Evolutionary conservation across 1,140 invertebrate genomes (phyloP).

Genomic region (Caenorhabditis briggsae): DNA sequence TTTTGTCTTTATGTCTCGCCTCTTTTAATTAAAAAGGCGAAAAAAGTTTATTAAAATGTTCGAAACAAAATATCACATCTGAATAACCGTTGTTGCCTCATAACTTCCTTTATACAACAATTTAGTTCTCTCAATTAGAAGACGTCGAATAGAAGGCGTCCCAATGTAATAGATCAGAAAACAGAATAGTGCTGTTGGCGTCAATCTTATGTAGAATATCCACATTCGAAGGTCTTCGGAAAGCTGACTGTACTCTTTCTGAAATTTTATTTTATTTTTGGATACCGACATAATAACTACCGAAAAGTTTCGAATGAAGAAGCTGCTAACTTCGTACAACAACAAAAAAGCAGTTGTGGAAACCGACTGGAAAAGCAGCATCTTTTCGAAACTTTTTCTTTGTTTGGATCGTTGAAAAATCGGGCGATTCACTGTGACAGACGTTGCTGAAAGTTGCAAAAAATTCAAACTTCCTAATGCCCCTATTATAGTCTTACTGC

Average conservation of each 20-base stretch:
- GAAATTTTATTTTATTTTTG: not conserved
- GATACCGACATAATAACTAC: not conserved
- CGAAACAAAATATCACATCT: not conserved
- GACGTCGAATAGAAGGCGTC: not conserved
- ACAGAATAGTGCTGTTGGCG: not conserved
- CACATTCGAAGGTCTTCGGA: not conserved
- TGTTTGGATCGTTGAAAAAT: not conserved
- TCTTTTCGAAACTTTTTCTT: slow-evolving; percentile 11
- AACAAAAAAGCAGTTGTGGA: not conserved
- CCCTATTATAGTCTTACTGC: not conserved
- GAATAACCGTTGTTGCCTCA: slow-evolving; percentile 3
- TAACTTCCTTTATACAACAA: slow-evolving; percentile 14
- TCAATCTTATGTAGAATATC: slow-evolving; percentile 6
- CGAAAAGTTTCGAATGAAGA: slow-evolving; percentile 1
- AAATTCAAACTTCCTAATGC: not conserved
- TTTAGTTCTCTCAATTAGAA: slow-evolving; percentile 29
- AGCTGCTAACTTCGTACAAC: slow-evolving; percentile 21
- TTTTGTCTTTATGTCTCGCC: too few species aligned
- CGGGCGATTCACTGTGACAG: not conserved
- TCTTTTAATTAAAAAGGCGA: too few species aligned
- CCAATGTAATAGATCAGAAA: not conserved
- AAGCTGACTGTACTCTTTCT: not conserved
- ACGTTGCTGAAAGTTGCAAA: not conserved
- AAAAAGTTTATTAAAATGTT: too few species aligned
- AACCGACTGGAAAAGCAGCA: slow-evolving; percentile 11